These are phyloP conservation scores for Onthophagus taurus DNA, from an alignment of 1,140 invertebrate species.

Conservation along the genomic window DNA sequence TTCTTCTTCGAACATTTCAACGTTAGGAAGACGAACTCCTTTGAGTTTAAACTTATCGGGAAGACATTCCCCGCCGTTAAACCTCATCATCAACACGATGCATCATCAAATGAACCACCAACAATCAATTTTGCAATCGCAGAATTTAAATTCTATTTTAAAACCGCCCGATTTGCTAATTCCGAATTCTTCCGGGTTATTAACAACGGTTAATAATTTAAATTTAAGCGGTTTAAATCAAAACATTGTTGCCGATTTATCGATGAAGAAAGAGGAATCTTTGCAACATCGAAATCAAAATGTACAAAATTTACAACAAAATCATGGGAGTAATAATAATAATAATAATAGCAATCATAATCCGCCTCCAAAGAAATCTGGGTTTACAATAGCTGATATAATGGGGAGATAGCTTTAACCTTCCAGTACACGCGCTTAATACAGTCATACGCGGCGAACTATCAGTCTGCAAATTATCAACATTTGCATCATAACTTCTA, in stretches of 20 bases:
- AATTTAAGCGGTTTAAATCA: slow-evolving; percentile 5
- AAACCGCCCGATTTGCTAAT: slow-evolving; percentile 25
- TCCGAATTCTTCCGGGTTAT: slow-evolving; percentile 4
- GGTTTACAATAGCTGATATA: slow-evolving; percentile 65
- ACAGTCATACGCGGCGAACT: too few species aligned
- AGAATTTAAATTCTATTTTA: slow-evolving; percentile 15
- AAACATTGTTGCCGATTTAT: too few species aligned
- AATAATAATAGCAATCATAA: too few species aligned
- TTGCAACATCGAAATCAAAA: slow-evolving; percentile 34
- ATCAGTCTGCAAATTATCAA: too few species aligned
- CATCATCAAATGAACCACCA: slow-evolving; percentile 20
- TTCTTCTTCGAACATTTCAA: slow-evolving; percentile 12
- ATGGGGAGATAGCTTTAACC: slow-evolving; percentile 61
- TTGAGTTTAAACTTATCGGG: too few species aligned
- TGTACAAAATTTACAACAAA: slow-evolving; percentile 41
- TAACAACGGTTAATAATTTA: slow-evolving; percentile 9
- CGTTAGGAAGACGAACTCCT: background rate
- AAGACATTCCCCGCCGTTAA: slow-evolving; percentile 23
- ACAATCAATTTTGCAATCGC: slow-evolving; percentile 14
- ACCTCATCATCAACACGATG: slow-evolving; percentile 20
- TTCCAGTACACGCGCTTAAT: too few species aligned
- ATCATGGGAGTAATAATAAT: slow-evolving; percentile 37
- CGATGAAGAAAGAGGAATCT: slow-evolving; percentile 33
- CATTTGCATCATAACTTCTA: too few species aligned
- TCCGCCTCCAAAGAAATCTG: slow-evolving; percentile 46